Conservation (phyloP, 2,113 vertebrate species). For the Macroglossus sobrinus region DNA sequence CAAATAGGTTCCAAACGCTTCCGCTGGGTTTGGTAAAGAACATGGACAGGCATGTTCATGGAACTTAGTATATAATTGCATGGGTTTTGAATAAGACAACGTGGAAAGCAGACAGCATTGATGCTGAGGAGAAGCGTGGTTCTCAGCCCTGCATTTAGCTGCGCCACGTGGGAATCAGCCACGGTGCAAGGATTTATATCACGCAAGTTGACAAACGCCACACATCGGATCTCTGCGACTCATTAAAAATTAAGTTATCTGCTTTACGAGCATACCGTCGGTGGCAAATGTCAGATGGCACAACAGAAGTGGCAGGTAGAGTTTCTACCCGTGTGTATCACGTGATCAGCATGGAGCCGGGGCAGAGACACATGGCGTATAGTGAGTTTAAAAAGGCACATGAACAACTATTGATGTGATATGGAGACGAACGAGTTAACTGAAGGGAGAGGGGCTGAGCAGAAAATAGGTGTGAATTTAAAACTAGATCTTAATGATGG, state of each 20-base stretch:
- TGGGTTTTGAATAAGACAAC: not conserved
- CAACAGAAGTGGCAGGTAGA: not conserved
- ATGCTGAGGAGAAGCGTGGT: not conserved
- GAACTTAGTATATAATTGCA: not conserved
- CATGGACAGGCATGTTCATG: not conserved
- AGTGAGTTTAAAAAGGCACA: not conserved
- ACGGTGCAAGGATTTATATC: not conserved
- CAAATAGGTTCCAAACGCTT: not conserved
- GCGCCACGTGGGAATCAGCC: not conserved
- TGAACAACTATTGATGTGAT: not conserved
- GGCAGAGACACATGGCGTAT: not conserved
- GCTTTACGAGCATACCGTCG: not conserved
- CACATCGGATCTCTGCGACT: not conserved
- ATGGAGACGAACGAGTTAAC: not conserved
- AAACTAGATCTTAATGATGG: not conserved
- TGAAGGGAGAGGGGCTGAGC: not conserved
- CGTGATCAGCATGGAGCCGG: not conserved
- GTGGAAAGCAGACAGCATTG: not conserved
- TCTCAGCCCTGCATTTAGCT: not conserved
- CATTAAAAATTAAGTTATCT: not conserved
- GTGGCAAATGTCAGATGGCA: not conserved
- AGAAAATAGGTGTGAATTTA: not conserved
- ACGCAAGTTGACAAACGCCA: not conserved
- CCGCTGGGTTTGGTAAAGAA: not conserved
- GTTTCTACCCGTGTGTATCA: not conserved